A percentile compares a stretch with the other conserved stretches of the same genome.
These are phyloP conservation scores for Iphiclides podalirius DNA, from an alignment of 2,888 invertebrate species.

Conservation along the genomic window DNA sequence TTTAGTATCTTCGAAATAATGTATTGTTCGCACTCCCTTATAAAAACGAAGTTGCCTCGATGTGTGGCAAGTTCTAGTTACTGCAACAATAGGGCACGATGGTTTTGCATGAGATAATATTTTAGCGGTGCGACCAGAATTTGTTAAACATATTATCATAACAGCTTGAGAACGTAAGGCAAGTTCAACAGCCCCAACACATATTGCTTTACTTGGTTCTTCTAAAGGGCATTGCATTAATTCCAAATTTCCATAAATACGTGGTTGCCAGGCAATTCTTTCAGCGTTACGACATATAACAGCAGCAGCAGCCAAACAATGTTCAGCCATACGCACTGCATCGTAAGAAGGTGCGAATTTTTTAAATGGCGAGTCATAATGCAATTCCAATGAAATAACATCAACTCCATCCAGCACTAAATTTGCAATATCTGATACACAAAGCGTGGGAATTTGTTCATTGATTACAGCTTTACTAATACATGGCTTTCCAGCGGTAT, in stretches of 20 bases:
- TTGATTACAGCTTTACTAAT: slow-evolving; percentile 93
- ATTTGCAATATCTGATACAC: slow-evolving; percentile 94
- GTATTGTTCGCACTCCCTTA: slow-evolving; percentile 74
- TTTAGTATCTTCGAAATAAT: slow-evolving; percentile 66
- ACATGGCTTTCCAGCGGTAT: slow-evolving; percentile 90
- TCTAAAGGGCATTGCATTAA: slow-evolving; percentile 79
- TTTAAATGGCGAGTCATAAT: slow-evolving; percentile 64
- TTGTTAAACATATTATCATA: slow-evolving; percentile 88
- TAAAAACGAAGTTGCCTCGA: slow-evolving; percentile 82
- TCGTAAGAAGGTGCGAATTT: slow-evolving; percentile 55
- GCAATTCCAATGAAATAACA: slow-evolving; percentile 88
- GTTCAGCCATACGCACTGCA: slow-evolving; percentile 74
- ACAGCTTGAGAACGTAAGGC: slow-evolving; percentile 58
- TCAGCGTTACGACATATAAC: slow-evolving; percentile 93
- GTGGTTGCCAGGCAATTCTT: slow-evolving; percentile 89
- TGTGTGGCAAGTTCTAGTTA: slow-evolving; percentile 84
- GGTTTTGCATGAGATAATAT: slow-evolving; percentile 84
- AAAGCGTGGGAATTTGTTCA: slow-evolving; percentile 88
- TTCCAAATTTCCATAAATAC: slow-evolving; percentile 86
- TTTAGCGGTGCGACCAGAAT: slow-evolving; percentile 85
- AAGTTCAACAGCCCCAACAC: slow-evolving; percentile 63
- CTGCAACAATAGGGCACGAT: slow-evolving; percentile 86
- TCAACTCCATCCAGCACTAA: slow-evolving; percentile 94
- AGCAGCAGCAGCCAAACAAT: slow-evolving; percentile 85
- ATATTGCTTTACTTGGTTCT: slow-evolving; percentile 76